Base-by-base conservation (phyloP, 2,888 invertebrate species). In the Gryllus longicercus region DNA sequence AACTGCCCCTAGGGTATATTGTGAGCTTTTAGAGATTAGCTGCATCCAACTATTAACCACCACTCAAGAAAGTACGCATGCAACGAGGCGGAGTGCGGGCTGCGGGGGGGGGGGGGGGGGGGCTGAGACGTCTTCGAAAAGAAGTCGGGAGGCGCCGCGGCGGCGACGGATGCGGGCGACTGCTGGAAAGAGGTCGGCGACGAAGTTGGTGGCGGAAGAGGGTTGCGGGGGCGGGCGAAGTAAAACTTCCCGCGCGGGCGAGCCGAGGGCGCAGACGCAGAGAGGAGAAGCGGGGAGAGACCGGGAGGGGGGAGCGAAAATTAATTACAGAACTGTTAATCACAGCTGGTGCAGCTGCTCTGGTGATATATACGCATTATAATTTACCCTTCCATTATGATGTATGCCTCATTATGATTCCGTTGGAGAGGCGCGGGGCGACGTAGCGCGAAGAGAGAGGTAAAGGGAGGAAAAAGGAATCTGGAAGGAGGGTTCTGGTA, bases 261-360 rank as follows among this genome's bases (percentile, higher is more conserved):
- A 14, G n/a, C 63, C 16, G 63, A n/a, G 16, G n/a, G 63, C 16
- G 63, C 16, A 63, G 14, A 3, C 16, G 16, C 16, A n/a, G n/a
- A 14, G 14, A n/a, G 63, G 12, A 11, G 10, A 18, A 2, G 0
- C 63, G 63, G 63, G 63, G 16, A 5, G 63, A 14, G 16, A 14
- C 10, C 0, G 16, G 63, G 16, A 1, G 63, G n/a, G 1, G 14
- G 63, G 16, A 14, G n/a, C 63, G 76, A 76, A 79, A 79, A 79
- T 79, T 79, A 79, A 79, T 79, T 79, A 79, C 79, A 75, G 63
- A 80, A 78, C 78, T 80, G 80, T 80, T 80, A 80, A 78, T 78
- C 78, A 80, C 80, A 78, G 80, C 78, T 80, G 80, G 50, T 75
- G 74, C 50, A 63, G 16, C n/a, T 63, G 63, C 16, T 63, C 63